Evolutionary conservation across 1,140 invertebrate species (phyloP).

Genomic region (Tetramorium parvispinum): DNA sequence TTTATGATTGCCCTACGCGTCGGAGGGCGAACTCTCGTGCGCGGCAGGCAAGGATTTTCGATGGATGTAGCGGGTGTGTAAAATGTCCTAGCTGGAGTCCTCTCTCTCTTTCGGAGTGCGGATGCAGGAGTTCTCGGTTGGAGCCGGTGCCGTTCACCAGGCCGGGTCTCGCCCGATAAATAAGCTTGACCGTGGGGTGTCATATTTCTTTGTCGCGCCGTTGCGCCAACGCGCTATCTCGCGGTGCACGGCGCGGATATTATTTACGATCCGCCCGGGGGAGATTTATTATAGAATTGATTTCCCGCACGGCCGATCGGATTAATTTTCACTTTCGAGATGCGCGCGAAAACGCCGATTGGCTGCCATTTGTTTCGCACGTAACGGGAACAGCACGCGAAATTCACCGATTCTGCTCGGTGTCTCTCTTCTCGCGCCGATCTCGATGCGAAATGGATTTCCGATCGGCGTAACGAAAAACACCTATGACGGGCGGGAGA

Average conservation of each 20-base stretch:
- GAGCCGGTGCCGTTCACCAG: slow-evolving; percentile 6
- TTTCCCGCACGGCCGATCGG: slow-evolving; percentile 71
- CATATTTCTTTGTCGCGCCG: slow-evolving; percentile 76
- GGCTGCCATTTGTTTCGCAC: slow-evolving; percentile 32
- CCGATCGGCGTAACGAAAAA: background rate
- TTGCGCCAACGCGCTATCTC: slow-evolving; percentile 49
- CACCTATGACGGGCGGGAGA: background rate
- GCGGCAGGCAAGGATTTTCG: slow-evolving; percentile 19
- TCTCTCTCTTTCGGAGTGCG: no score
- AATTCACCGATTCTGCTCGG: background rate
- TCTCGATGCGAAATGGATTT: background rate
- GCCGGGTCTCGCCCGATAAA: slow-evolving; percentile 71
- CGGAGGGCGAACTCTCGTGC: slow-evolving; percentile 12
- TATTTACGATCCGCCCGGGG: slow-evolving; percentile 58
- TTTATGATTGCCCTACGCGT: slow-evolving; percentile 35
- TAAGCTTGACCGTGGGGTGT: slow-evolving; percentile 72
- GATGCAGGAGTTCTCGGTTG: background rate
- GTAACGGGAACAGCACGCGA: background rate
- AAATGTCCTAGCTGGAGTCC: slow-evolving; percentile 18
- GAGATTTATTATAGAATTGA: slow-evolving; percentile 75
- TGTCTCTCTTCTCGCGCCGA: background rate
- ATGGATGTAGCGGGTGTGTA: slow-evolving; percentile 22
- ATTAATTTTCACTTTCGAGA: slow-evolving; percentile 75
- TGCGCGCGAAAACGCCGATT: slow-evolving; percentile 11
- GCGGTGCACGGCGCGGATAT: slow-evolving; percentile 55